Evolutionary conservation across 2,797 vertebrate species (phyloP), one percentile per base, ranked within the genome.

Genomic region (Octomys mimax): DNA sequence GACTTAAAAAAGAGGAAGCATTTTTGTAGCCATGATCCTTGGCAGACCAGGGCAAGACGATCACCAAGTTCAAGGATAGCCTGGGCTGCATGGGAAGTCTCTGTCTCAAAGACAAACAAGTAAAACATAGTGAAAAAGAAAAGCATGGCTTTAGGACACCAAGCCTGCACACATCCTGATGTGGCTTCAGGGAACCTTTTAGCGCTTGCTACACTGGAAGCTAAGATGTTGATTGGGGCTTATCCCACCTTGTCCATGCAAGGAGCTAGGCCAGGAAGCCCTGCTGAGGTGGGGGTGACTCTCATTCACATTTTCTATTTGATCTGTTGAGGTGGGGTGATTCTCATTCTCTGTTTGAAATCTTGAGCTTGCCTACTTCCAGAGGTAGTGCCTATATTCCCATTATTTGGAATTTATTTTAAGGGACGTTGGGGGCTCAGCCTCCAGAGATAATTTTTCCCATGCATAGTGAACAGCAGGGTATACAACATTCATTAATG

Each of bases 271-370:
- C 71, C 75, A 64, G 82, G 26, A 89, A 66, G 52, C 33, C 10
- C 73, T 87, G 85, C 71, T 84, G 87, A 83, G 95, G 94, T 62
- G 36, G 42, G 70, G 68, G 33, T 68, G 16, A 68, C 66, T n/a
- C 31, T 83, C 91, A 77, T n/a, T 86, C 52, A 84, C 81, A 36
- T 94, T 90, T 82, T 78, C 79, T 46, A 46, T 79, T 73, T 49
- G 49, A 75, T 59, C 19, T 59, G 57, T 59, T 59, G 57, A 59
- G 18, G 19, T 24, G 59, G 59, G 59, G 59, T 86, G 93, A 75
- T 26, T 82, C 57, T 86, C 75, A 39, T 96, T 91, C 78, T 82
- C 79, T 54, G 36, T 80, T 62, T 52, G 59, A 77, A 57, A 62
- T 28, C 16, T n/a, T 31, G 57, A 21, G 68, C 66, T 82, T n/a